Percentiles rank a stretch among this genome's conserved stretches.
Conservation (phyloP, 2,888 invertebrate genomes). For the Poecilobothrus nobilitatus region DNA sequence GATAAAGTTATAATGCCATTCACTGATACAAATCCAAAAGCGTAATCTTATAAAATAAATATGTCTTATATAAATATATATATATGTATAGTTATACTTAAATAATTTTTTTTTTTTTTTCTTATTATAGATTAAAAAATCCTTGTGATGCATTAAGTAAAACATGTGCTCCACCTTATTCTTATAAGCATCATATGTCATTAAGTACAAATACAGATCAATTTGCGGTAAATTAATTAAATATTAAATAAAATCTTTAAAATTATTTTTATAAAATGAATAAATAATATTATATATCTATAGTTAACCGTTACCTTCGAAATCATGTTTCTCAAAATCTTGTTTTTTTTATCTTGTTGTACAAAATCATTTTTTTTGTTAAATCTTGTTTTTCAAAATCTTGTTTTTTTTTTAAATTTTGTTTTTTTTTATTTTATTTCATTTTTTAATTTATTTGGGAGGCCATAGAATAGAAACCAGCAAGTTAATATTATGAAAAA, state of each 20-base stretch:
- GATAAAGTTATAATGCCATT: conserved; percentile 61
- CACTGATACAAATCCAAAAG: conserved; percentile 79
- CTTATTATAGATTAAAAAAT: background rate
- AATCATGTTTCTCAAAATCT: too few species aligned
- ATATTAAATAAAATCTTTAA: background rate
- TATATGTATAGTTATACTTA: background rate
- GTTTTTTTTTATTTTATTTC: too few species aligned
- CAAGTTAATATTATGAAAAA: too few species aligned
- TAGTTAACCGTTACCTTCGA: too few species aligned
- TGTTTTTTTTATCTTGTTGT: too few species aligned
- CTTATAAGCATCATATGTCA: background rate
- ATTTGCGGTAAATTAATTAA: background rate
- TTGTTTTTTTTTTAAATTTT: too few species aligned
- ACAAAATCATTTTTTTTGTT: too few species aligned
- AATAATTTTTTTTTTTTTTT: background rate
- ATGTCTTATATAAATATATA: conserved; percentile 43
- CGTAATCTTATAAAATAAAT: conserved; percentile 75
- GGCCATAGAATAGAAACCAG: too few species aligned
- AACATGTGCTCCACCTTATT: background rate
- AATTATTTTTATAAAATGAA: too few species aligned
- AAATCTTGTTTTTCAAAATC: too few species aligned
- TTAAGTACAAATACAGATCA: background rate
- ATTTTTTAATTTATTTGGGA: too few species aligned
- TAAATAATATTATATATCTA: too few species aligned
- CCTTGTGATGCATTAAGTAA: background rate